phyloP scores from a whole-genome alignment of 2,797 vertebrate species.

The Tenualosa thibaudeaui region DNA sequence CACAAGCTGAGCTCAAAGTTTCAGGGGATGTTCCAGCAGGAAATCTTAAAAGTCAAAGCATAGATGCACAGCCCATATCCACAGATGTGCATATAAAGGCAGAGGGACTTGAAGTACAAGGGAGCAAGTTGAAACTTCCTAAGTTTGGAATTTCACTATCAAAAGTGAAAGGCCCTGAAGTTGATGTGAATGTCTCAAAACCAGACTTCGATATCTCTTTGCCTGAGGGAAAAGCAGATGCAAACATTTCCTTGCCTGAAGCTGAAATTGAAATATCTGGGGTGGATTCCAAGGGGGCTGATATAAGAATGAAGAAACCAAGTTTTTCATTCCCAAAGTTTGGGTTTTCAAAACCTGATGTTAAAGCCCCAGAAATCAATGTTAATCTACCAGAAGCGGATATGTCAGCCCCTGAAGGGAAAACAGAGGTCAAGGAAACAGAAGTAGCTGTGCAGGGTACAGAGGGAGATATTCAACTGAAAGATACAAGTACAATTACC shows the following conservation, averaged over 20 bases:
- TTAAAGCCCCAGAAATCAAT: constrained; percentile 46
- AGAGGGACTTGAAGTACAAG: constrained; percentile 40
- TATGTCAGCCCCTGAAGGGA: constrained; percentile 32
- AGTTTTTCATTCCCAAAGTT: constrained; percentile 62
- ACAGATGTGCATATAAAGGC: constrained; percentile 6
- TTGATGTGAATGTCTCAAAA: constrained; percentile 29
- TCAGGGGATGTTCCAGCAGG: not conserved
- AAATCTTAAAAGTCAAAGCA: constrained; percentile 37
- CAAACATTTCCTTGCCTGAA: not conserved
- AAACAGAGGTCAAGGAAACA: constrained; percentile 21
- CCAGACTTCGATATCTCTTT: constrained; percentile 33
- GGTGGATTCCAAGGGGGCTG: constrained; percentile 40
- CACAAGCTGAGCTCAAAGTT: constrained; percentile 6
- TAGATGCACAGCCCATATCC: constrained; percentile 4
- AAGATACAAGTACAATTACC: constrained; percentile 26
- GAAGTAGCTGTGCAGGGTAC: not conserved
- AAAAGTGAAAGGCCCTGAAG: constrained; percentile 24
- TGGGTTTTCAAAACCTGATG: constrained; percentile 55
- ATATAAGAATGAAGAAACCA: constrained; percentile 46
- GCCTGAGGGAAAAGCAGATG: constrained; percentile 33
- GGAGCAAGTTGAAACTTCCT: constrained; percentile 58
- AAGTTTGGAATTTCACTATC: constrained; percentile 45
- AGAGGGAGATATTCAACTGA: constrained; percentile 21
- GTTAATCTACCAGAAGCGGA: constrained; percentile 40
- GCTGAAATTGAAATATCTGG: constrained; percentile 14